Evolutionary conservation across 1,140 invertebrate species (phyloP).

Genomic region (Lucilia sericata): DNA sequence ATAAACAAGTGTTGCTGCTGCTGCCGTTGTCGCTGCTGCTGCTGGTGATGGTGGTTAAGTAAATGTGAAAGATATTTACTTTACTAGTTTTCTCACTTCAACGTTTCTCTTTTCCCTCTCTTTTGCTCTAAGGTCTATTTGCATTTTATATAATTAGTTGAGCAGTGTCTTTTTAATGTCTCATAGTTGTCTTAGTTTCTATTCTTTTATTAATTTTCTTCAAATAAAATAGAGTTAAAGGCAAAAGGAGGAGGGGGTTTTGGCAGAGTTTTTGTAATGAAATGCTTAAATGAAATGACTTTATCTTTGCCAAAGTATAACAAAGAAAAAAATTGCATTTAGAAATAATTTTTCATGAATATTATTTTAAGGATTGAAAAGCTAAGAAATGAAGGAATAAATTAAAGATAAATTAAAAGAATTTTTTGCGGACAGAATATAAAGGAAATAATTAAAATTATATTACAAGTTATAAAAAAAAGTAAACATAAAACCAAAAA

Average conservation of each 20-base stretch:
- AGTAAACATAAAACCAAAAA: no score
- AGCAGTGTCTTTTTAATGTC: constrained; percentile 5
- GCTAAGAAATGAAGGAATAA: background rate
- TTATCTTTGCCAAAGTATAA: background rate
- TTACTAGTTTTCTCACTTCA: background rate
- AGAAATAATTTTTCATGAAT: background rate
- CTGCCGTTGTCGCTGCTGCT: background rate
- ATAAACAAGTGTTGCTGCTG: background rate
- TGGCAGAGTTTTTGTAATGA: background rate
- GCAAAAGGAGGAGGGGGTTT: background rate
- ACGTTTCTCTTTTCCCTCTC: background rate
- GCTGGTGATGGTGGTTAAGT: background rate
- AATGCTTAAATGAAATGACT: background rate
- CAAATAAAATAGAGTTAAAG: background rate
- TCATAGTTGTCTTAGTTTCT: background rate
- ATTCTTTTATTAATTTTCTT: no score
- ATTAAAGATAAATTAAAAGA: constrained; percentile 2
- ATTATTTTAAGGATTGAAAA: background rate
- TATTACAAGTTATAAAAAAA: background rate
- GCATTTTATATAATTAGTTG: background rate
- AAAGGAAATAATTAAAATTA: background rate
- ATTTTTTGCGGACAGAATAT: background rate
- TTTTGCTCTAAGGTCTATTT: background rate
- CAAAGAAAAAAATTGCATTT: background rate
- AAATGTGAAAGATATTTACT: background rate